Evolutionary conservation across 92 coral and sea anemone genomes (phyloP), one percentile per base, ranked within the genome.

Genomic region (Chrysogorgia sp.): DNA sequence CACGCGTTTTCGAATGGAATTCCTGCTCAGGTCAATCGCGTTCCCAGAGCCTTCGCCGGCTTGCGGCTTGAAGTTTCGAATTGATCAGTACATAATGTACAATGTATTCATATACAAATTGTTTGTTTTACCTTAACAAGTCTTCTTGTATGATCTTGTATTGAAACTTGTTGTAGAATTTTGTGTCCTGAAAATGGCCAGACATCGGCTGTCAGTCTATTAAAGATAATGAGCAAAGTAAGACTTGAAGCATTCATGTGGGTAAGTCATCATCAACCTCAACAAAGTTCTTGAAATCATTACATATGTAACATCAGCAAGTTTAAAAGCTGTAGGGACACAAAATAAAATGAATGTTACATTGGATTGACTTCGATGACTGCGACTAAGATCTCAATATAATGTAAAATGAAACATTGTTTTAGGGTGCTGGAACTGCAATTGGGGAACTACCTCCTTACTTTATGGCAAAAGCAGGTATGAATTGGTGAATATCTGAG

Each of bases 401-500:
- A n/a, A n/a, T n/a, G n/a, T n/a, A n/a, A n/a, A n/a, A n/a, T n/a
- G n/a, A n/a, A n/a, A n/a, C n/a, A n/a, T 24, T 66, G 2, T 23
- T 66, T 29, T 77, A 94, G 98, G 98, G 98, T 61, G 98, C 97
- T 28, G 98, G 98, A 2, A 94, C 98, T 71, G 98, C 98, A 24
- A 85, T 94, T 64, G 98, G 98, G 35, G 98, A 94, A 64, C 87
- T 94, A 4, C 98, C 98, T 40, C 98, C 98, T 29, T 94, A 94
- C 75, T 94, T 94, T 71, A 94, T 94, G 98, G 98, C 98, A 47
- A 91, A 89, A 85, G 98, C 98, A 91, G 98, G 98, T 94, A 83
- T 1, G 21, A 24, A 15, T 15, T 55, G 29, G 29, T 23, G 8
- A 22, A 6, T 37, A 31, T 28, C 4, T 22, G n/a, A n/a, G n/a